Percentiles rank a stretch among this genome's conserved stretches.
phyloP scores from a whole-genome alignment of 2,113 vertebrate species.

The Chitala chitala region DNA sequence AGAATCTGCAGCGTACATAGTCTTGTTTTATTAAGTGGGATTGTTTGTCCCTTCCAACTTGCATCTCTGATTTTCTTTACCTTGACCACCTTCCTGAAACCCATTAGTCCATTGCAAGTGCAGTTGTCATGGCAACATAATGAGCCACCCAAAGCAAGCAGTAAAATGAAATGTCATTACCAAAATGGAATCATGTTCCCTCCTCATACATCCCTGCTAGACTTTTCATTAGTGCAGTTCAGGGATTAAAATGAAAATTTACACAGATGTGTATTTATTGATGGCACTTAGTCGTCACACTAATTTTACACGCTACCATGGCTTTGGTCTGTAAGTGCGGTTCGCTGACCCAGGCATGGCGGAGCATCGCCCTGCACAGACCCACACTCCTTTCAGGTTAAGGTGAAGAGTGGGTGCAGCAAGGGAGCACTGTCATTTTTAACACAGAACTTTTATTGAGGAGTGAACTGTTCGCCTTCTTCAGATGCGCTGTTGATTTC shows the following conservation, averaged over 20 bases:
- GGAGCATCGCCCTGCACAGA: too few species aligned
- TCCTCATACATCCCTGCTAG: not conserved
- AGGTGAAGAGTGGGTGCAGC: too few species aligned
- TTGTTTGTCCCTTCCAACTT: not conserved
- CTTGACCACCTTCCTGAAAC: conserved; percentile 6
- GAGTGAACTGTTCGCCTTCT: too few species aligned
- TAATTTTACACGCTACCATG: too few species aligned
- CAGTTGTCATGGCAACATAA: conserved; percentile 17
- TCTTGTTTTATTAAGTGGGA: not conserved
- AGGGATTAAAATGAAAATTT: not conserved
- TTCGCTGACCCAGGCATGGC: too few species aligned
- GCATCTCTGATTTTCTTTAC: not conserved
- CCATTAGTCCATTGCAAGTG: not conserved
- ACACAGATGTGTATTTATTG: too few species aligned
- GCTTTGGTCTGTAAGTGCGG: too few species aligned
- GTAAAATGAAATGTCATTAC: conserved; percentile 8
- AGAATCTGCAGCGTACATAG: not conserved
- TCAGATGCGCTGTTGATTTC: too few species aligned
- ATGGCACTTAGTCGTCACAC: too few species aligned
- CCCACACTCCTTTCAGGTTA: too few species aligned
- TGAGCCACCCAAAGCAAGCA: not conserved
- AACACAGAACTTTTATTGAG: too few species aligned
- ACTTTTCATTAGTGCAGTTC: not conserved
- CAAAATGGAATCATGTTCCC: not conserved
- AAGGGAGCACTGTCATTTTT: too few species aligned